phyloP scores from a whole-genome alignment of 2,888 invertebrate species.

The Cheilosia soror region DNA sequence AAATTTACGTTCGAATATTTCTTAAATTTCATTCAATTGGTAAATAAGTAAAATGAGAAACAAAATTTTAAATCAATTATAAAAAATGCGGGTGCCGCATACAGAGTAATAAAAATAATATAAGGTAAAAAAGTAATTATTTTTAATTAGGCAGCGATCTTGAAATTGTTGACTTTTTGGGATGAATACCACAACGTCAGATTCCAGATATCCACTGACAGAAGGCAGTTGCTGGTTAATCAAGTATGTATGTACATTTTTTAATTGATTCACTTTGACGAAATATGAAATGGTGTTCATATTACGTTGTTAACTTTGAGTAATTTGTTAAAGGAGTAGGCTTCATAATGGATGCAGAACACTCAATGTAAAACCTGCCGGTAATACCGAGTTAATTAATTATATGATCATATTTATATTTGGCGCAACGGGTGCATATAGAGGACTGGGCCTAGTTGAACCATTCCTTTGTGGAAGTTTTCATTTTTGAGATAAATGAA shows the following conservation, averaged over 20 bases:
- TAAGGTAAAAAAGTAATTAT: constrained; percentile 26
- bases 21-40: constrained; percentile 52
- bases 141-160: constrained; percentile 46
- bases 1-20: constrained; percentile 42
- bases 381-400: too few species aligned
- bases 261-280: constrained; percentile 8
- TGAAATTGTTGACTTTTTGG: constrained; percentile 2
- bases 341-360: too few species aligned
- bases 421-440: too few species aligned
- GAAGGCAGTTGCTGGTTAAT: constrained; percentile 10
- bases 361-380: too few species aligned
- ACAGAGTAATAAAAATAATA: not conserved
- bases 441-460: too few species aligned
- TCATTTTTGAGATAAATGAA: too few species aligned
- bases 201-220: not conserved
- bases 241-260: constrained; percentile 27
- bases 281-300: not conserved
- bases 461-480: too few species aligned
- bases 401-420: too few species aligned
- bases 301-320: constrained; percentile 4
- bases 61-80: constrained; percentile 17
- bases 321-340: not conserved
- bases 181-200: not conserved
- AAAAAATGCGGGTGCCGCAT: constrained; percentile 11
- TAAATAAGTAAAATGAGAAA: constrained; percentile 42